Percentiles rank a stretch among this genome's conserved stretches.
These are phyloP conservation scores for Montipora cactus DNA, from an alignment of 64 coral and sea anemone genomes.

Conservation along the genomic window DNA sequence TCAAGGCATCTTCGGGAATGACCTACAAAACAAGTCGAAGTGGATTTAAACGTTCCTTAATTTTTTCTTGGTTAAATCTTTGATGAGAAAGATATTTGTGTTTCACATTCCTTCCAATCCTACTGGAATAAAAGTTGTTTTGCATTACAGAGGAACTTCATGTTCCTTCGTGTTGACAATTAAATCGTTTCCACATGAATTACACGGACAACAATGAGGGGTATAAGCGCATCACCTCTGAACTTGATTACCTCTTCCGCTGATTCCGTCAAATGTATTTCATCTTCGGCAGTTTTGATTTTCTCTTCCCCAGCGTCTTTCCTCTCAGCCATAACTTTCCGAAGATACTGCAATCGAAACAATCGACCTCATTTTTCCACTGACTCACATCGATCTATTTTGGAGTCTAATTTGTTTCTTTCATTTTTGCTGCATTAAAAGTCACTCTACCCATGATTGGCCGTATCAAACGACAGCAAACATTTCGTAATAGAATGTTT, in stretches of 20 bases:
- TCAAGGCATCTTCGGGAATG: background rate
- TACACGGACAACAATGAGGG: background rate
- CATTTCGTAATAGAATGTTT: no score
- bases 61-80: background rate
- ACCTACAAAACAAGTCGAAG: background rate
- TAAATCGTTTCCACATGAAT: no score
- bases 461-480: no score
- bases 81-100: background rate
- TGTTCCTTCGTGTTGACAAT: no score
- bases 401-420: background rate
- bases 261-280: constrained; percentile 53
- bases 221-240: no score
- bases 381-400: no score
- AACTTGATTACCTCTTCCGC: constrained; percentile 13
- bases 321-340: constrained; percentile 60
- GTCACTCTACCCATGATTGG: no score
- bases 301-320: constrained; percentile 63
- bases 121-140: no score
- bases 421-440: background rate
- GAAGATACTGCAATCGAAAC: constrained; percentile 53
- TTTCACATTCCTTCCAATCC: no score
- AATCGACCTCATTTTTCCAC: background rate
- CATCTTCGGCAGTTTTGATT: constrained; percentile 58
- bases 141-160: no score
- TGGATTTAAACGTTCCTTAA: background rate